Evolutionary conservation across 35 echinoderm and acorn worm species (phyloP), one percentile per base, ranked within the genome.

Genomic region (Nesometra sesokonis): DNA sequence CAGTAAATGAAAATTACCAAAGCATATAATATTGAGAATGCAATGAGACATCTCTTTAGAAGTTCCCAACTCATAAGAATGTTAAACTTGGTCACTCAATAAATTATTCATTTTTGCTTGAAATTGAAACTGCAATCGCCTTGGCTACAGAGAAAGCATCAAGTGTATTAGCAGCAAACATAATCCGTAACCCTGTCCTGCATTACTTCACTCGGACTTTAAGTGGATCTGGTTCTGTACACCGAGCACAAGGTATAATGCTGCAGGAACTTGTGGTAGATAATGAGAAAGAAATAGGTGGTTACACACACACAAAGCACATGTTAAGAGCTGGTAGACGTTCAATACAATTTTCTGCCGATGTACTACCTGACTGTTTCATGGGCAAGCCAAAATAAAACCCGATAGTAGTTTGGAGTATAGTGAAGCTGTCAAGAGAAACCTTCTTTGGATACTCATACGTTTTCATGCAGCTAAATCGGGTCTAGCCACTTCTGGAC

Each of bases 231-330:
- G 82, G 81, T 31, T 90, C 86, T 34, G 43, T 94, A 11, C 88
- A 94, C 86, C 78, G 85, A 80, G 86, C 88, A 29, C 85, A 88
- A 35, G 93, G 93, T 19, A 94, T 94, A 0, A 90, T 94, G 89
- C 34, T 94, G 33, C 93, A 94, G 77, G 89, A 94, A 80, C 32
- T 80, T 34, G 32, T 36, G 35, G 35, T 36, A 8, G 79, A 33
- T 32, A 30, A 80, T 36, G 31, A 30, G 31, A 3, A 80, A 33
- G 32, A 36, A 36, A 36, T 33, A 34, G 31, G 31, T 80, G 35
- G 32, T 80, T 11, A 34, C 79, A 33, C 79, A 80, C 32, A 67
- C 7, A 19, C 52, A 67, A 5, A 67, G 52, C 52, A 80, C 9
- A 80, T 80, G 13, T 36, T 11, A 32, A 80, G 17, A 33, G 2